phyloP scores from a whole-genome alignment of 2,113 vertebrate genomes.

The Gavia stellata region DNA sequence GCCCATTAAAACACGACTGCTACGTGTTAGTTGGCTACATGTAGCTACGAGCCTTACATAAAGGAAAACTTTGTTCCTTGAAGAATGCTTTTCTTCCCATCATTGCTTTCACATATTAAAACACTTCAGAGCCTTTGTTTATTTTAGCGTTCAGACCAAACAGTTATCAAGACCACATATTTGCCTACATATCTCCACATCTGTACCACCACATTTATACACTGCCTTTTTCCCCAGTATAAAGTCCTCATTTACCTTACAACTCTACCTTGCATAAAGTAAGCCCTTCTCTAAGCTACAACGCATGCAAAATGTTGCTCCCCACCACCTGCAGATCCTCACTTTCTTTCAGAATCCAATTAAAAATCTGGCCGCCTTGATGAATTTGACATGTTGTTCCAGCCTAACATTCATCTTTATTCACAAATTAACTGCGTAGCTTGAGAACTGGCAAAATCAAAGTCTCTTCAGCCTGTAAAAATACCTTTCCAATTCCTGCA shows the following conservation, averaged over 20 bases:
- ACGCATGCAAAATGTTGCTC: not conserved
- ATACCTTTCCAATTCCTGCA: not conserved
- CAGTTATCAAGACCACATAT: not conserved
- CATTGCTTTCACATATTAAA: not conserved
- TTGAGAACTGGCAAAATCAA: not conserved
- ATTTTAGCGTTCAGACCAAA: not conserved
- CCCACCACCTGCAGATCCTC: not conserved
- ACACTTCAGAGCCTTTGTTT: not conserved
- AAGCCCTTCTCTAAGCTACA: not conserved
- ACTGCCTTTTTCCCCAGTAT: not conserved
- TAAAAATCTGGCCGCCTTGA: not conserved
- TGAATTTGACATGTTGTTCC: not conserved
- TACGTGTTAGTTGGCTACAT: rapidly evolving
- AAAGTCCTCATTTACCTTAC: not conserved
- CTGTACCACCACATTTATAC: not conserved
- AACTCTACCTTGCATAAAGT: not conserved
- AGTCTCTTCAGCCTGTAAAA: not conserved
- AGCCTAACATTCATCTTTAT: not conserved
- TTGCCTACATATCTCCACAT: not conserved
- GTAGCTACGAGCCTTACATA: rapidly evolving
- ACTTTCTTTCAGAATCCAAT: not conserved
- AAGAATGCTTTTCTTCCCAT: not conserved
- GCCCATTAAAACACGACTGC: not conserved
- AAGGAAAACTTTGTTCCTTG: not conserved
- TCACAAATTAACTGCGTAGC: not conserved